Evolutionary conservation across 2,797 vertebrate genomes (phyloP).

Genomic region (Anguilla obscura): DNA sequence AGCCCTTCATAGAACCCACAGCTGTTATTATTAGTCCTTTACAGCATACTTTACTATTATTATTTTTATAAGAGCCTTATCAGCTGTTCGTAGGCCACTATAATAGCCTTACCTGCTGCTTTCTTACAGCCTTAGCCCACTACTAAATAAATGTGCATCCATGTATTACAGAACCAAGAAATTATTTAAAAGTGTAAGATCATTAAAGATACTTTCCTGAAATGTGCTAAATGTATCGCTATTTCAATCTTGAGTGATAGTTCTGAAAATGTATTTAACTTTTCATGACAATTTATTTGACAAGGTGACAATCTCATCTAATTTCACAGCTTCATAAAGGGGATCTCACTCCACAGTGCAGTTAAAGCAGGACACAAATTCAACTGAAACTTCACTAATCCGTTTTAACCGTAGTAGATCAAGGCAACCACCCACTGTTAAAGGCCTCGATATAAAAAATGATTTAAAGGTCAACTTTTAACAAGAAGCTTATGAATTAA

Average conservation of each 20-base stretch:
- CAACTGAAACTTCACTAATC: neutral
- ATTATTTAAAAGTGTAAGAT: neutral
- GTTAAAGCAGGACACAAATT: neutral
- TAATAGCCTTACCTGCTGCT: neutral
- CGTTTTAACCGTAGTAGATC: neutral
- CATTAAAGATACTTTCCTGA: neutral
- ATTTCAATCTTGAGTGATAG: neutral
- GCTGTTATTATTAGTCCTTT: neutral
- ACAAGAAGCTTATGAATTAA: slow-evolving; percentile 19
- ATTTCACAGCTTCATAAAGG: neutral
- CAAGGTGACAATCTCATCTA: neutral
- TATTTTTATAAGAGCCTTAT: neutral
- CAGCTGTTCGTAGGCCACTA: neutral
- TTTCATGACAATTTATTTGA: neutral
- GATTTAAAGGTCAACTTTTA: neutral
- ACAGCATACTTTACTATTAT: neutral
- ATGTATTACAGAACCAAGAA: neutral
- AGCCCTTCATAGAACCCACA: neutral
- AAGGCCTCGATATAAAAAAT: neutral
- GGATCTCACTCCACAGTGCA: neutral
- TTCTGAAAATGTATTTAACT: neutral
- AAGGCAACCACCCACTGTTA: neutral
- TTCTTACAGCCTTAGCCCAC: neutral
- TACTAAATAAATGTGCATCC: neutral
- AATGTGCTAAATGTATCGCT: neutral